These are phyloP conservation scores for Lithophane socia DNA, from an alignment of 2,888 invertebrate species.

Conservation along the genomic window DNA sequence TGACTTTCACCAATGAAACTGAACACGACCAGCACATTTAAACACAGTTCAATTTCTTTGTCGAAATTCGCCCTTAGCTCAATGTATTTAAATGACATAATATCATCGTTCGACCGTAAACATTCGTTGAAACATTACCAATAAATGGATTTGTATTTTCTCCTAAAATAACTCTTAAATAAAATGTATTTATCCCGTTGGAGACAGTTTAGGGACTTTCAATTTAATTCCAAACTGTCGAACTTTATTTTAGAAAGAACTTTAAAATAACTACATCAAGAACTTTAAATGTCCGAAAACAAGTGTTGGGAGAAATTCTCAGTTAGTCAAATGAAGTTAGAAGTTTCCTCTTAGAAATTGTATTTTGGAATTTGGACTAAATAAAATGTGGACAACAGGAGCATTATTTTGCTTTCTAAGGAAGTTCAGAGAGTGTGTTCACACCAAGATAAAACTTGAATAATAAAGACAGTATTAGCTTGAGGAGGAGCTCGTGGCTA, in stretches of 20 bases:
- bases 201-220: slow-evolving; percentile 42
- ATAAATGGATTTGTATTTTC: slow-evolving; percentile 33
- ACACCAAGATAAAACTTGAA: too few species aligned
- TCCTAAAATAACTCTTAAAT: slow-evolving; percentile 38
- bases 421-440: background rate
- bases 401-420: background rate
- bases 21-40: too few species aligned
- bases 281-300: slow-evolving; percentile 48
- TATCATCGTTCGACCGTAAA: background rate
- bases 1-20: background rate
- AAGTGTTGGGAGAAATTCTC: slow-evolving; percentile 26
- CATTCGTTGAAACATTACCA: background rate
- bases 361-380: slow-evolving; percentile 24
- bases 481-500: too few species aligned
- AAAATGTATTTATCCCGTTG: slow-evolving; percentile 44
- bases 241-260: slow-evolving; percentile 50
- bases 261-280: slow-evolving; percentile 54
- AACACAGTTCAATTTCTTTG: background rate
- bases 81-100: background rate
- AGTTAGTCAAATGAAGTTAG: slow-evolving; percentile 51
- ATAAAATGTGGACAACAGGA: background rate
- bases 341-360: slow-evolving; percentile 31
- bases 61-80: background rate
- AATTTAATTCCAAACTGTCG: slow-evolving; percentile 50
- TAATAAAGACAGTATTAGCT: background rate